Percentiles rank a stretch among this genome's conserved stretches.
Evolutionary conservation across 2,113 vertebrate species (phyloP).

Genomic region (Xenotilapia caudafasciata): DNA sequence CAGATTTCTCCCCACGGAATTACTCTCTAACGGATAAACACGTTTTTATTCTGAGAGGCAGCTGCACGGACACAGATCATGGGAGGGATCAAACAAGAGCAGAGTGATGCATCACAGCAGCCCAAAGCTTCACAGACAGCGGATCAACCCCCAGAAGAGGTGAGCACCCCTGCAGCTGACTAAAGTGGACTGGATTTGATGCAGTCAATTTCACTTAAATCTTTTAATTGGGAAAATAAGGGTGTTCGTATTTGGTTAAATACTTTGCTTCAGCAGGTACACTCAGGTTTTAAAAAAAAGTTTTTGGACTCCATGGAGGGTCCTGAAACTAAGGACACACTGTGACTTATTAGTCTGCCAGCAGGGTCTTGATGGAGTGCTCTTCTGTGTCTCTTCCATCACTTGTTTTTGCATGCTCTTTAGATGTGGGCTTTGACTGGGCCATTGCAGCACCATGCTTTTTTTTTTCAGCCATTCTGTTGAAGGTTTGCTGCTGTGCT

Average conservation of each 20-base stretch:
- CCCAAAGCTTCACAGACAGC: constrained; percentile 54
- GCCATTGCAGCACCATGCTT: background rate
- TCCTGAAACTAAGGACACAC: background rate
- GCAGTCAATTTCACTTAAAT: background rate
- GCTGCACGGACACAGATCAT: constrained; percentile 18
- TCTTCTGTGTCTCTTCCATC: background rate
- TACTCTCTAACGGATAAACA: background rate
- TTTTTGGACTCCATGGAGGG: background rate
- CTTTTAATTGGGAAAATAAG: background rate
- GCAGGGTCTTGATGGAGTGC: background rate
- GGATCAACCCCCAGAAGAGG: constrained; percentile 71
- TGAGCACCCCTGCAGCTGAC: background rate
- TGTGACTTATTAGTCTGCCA: background rate
- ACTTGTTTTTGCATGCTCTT: background rate
- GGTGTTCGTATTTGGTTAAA: background rate
- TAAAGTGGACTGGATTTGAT: background rate
- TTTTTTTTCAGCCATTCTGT: background rate
- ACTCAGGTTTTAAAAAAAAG: background rate
- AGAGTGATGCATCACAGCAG: constrained; percentile 62
- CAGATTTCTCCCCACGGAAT: background rate
- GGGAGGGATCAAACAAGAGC: constrained; percentile 77
- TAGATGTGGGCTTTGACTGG: background rate
- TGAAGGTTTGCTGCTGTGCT: background rate
- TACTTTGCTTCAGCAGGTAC: background rate
- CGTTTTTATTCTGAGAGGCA: background rate